Evolutionary conservation across 2,888 invertebrate species (phyloP).

Genomic region (Eilema depressum): DNA sequence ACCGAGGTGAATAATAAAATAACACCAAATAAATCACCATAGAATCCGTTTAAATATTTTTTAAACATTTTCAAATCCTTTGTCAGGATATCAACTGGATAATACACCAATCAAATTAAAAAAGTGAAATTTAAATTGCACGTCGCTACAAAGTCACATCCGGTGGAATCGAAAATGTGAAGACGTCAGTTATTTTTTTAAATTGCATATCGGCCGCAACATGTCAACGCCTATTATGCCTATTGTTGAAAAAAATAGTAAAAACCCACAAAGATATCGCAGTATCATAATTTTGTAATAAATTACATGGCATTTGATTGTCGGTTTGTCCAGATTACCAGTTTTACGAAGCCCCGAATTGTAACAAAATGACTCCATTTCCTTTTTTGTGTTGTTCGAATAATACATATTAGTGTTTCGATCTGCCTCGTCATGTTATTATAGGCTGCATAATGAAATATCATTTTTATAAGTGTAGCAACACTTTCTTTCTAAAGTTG

Average conservation of each 20-base stretch:
- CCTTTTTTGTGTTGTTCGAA: constrained; percentile 73
- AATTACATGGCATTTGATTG: constrained; percentile 81
- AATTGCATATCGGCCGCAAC: constrained; percentile 77
- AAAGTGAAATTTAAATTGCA: constrained; percentile 75
- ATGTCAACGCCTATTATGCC: constrained; percentile 83
- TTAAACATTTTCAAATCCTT: neutral
- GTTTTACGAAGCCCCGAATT: constrained; percentile 76
- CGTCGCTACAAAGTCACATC: constrained; percentile 75
- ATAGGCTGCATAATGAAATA: constrained; percentile 74
- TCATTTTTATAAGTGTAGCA: constrained; percentile 67
- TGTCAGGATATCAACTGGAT: constrained; percentile 2
- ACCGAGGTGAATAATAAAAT: neutral
- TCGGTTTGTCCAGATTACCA: constrained; percentile 82
- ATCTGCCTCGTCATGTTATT: constrained; percentile 76
- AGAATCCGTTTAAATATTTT: neutral
- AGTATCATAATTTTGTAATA: constrained; percentile 82
- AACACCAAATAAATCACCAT: neutral
- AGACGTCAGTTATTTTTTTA: constrained; percentile 71
- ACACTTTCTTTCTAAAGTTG: constrained; percentile 61
- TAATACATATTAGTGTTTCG: constrained; percentile 78
- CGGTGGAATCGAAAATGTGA: constrained; percentile 65
- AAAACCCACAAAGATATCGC: constrained; percentile 76
- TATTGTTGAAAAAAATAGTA: constrained; percentile 60
- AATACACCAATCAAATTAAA: constrained; percentile 39
- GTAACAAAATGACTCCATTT: constrained; percentile 84